A percentile compares a stretch with the other conserved stretches of the same genome.
phyloP scores from a whole-genome alignment of 2,888 invertebrate species.

The Thymelicus acteon region DNA sequence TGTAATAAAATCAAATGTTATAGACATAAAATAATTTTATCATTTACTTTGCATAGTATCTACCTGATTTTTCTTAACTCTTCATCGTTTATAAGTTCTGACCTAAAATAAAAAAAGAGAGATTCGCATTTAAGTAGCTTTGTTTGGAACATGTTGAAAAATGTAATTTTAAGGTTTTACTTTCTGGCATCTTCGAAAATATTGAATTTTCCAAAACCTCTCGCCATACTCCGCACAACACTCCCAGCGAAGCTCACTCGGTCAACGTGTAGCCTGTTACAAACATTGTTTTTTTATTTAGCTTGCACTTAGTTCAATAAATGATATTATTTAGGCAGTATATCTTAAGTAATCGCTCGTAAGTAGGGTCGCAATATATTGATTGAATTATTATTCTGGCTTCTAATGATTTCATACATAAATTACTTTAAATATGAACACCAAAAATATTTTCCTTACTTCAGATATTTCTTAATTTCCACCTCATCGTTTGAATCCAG shows the following conservation, averaged over 20 bases:
- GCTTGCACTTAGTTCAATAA: not conserved
- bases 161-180: conserved; percentile 46
- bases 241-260: conserved; percentile 69
- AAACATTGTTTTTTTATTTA: not conserved
- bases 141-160: not conserved
- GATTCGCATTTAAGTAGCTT: not conserved
- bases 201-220: conserved; percentile 50
- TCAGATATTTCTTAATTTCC: conserved; percentile 61
- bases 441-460: conserved; percentile 49
- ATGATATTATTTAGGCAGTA: too few relatives aligned
- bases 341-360: too few relatives aligned
- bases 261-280: conserved; percentile 59
- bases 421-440: too few relatives aligned
- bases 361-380: too few relatives aligned
- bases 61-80: conserved; percentile 50
- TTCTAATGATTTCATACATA: too few relatives aligned
- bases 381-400: too few relatives aligned
- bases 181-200: conserved; percentile 51
- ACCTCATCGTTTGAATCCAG: conserved; percentile 62
- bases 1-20: not conserved
- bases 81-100: conserved; percentile 59
- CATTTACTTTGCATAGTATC: not conserved
- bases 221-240: conserved; percentile 59
- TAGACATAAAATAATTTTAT: not conserved
- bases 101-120: conserved; percentile 47